Conservation (phyloP, 2,797 vertebrate genomes). For the Oreonectes daqikongensis region DNA sequence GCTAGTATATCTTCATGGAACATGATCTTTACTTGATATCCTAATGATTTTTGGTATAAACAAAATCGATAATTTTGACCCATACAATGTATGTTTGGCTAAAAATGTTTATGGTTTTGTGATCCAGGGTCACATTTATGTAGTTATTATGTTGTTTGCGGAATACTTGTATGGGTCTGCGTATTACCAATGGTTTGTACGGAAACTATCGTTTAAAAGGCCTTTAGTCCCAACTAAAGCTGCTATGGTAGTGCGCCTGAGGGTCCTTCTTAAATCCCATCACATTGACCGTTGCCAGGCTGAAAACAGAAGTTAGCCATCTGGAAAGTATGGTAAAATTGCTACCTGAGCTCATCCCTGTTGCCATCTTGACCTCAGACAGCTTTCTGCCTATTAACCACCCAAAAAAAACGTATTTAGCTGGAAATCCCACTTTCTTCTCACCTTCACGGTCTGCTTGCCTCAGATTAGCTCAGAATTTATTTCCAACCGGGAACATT, state of each 20-base stretch:
- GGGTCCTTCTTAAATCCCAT: neutral
- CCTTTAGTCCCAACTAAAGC: no score
- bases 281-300: neutral
- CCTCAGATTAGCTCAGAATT: slow-evolving; percentile 27
- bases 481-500: slow-evolving; percentile 12
- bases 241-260: neutral
- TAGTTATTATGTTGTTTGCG: no score
- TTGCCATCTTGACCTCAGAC: neutral
- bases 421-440: slow-evolving; percentile 33
- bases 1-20: no score
- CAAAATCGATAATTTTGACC: no score
- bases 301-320: slow-evolving; percentile 16
- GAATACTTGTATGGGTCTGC: no score
- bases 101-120: no score
- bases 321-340: slow-evolving; percentile 24
- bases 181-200: no score
- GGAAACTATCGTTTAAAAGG: no score
- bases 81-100: no score
- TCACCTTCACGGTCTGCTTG: slow-evolving; percentile 22
- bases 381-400: slow-evolving; percentile 11
- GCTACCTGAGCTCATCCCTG: slow-evolving; percentile 20
- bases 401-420: slow-evolving; percentile 28
- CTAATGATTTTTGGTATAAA: no score
- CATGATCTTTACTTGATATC: no score
- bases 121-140: no score